These are phyloP conservation scores for Copsychus sechellarum DNA, from an alignment of 2,113 vertebrate species.

Conservation along the genomic window DNA sequence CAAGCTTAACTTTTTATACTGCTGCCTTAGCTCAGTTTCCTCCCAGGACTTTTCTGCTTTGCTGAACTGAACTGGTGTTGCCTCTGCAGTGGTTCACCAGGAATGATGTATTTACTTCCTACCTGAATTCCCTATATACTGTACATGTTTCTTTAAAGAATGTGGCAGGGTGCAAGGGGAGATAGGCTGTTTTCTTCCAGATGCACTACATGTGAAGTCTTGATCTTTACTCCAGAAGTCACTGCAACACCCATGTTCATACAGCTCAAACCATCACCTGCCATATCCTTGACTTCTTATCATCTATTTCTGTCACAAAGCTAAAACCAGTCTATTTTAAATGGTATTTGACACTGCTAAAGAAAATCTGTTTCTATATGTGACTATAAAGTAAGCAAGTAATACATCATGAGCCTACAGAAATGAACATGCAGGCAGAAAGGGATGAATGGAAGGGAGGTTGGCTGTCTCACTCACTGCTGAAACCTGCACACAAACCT, in stretches of 20 bases:
- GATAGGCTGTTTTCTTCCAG: neutral
- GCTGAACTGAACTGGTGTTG: neutral
- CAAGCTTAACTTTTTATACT: neutral
- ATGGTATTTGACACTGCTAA: neutral
- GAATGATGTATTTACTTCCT: neutral
- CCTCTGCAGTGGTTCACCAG: neutral
- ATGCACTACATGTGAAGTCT: neutral
- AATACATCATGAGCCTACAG: neutral
- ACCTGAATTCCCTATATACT: neutral
- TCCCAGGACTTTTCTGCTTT: neutral
- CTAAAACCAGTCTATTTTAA: neutral
- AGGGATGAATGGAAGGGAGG: neutral
- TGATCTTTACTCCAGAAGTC: neutral
- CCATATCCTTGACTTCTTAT: neutral
- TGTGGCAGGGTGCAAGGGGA: neutral
- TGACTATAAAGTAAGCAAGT: neutral
- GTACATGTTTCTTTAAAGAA: neutral
- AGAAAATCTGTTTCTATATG: neutral
- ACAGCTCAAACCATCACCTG: neutral
- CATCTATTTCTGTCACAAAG: neutral
- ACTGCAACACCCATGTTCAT: neutral
- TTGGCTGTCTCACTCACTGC: neutral
- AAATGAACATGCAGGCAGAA: neutral
- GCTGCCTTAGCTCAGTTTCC: neutral
- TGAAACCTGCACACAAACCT: neutral